Evolutionary conservation across 2,113 vertebrate species (phyloP), one percentile per base, ranked within the genome.

Genomic region (Ictalurus punctatus): DNA sequence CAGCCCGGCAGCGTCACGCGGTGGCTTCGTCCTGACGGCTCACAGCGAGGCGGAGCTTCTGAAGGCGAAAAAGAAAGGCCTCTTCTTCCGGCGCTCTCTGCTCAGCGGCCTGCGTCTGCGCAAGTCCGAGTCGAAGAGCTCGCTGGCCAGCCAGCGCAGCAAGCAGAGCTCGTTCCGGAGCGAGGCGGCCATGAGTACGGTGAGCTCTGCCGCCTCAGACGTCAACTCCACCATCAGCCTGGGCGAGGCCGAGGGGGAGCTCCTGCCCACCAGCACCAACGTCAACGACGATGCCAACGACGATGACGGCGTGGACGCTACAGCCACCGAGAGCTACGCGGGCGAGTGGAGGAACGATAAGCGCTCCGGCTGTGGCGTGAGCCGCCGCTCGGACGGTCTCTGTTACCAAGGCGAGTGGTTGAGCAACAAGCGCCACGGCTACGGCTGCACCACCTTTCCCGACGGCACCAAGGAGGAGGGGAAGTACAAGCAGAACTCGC

Each of bases 81-180:
- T 99, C 87, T 99, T 99, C 93, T 99, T 99, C 93, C 97, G 98
- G 69, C 97, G 98, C 89, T 98, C 98, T 16, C 96, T 99, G 93
- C 95, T 99, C 78, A 98, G 97, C 0, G 98, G 98, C 27, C 97
- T 99, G 91, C 98, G 98, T 94, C 95, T 99, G 87, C 97, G 98
- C 88, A 99, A 98, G 93, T 99, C 98, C 0, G 98, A 99, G 92
- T 99, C 98, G 92, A 97, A 98, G 95, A 99, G 97, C 93, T 99
- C 98, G 8, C 92, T 99, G 95, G 98, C 98, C 90, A 99, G 98
- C 91, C 98, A 99, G 92, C 95, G 98, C 92, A 99, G 98, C 92
- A 99, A 99, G 92, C 98, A 99, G 96, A 99, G 98, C 95, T 99
- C 98, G 0, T 99, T 99, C 95, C 97, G 98, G 88, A 99, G 98